Evolutionary conservation across 2,888 invertebrate species (phyloP).

Genomic region (Lasioglossum villosulum): DNA sequence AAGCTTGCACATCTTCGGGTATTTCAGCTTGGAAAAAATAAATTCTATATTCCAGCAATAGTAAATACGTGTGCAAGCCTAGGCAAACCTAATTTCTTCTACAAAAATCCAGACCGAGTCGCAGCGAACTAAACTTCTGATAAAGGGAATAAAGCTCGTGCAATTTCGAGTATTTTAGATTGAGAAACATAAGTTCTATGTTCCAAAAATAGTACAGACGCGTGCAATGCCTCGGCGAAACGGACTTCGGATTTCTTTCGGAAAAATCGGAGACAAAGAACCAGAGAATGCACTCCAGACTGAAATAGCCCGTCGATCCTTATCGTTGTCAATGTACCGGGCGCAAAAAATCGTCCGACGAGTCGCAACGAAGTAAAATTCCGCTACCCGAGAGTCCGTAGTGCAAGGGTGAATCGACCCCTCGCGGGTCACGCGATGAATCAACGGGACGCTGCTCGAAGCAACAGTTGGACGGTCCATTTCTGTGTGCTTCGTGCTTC

Average conservation of each 20-base stretch:
- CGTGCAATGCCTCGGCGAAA: not conserved
- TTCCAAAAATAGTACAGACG: not conserved
- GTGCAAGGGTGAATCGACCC: conserved; percentile 14
- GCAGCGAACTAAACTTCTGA: too few relatives aligned
- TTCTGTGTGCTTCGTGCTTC: not conserved
- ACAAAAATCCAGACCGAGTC: too few relatives aligned
- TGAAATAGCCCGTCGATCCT: not conserved
- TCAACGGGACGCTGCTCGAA: conserved; percentile 7
- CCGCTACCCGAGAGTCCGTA: not conserved
- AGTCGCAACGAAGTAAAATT: not conserved
- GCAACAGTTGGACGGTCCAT: conserved; percentile 32
- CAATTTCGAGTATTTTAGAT: not conserved
- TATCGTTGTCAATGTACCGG: not conserved
- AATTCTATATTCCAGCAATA: too few relatives aligned
- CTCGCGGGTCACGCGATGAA: conserved; percentile 3
- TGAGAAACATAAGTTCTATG: too few relatives aligned
- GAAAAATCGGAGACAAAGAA: not conserved
- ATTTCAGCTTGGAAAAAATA: too few relatives aligned
- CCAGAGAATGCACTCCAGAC: not conserved
- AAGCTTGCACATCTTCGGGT: too few relatives aligned
- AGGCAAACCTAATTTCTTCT: too few relatives aligned
- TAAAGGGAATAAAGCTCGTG: too few relatives aligned
- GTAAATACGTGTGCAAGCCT: too few relatives aligned
- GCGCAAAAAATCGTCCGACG: not conserved
- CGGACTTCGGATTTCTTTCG: not conserved